Percentiles rank a stretch among this genome's conserved stretches.
Conservation (phyloP, 2,113 vertebrate genomes). For the Dipodomys merriami region DNA sequence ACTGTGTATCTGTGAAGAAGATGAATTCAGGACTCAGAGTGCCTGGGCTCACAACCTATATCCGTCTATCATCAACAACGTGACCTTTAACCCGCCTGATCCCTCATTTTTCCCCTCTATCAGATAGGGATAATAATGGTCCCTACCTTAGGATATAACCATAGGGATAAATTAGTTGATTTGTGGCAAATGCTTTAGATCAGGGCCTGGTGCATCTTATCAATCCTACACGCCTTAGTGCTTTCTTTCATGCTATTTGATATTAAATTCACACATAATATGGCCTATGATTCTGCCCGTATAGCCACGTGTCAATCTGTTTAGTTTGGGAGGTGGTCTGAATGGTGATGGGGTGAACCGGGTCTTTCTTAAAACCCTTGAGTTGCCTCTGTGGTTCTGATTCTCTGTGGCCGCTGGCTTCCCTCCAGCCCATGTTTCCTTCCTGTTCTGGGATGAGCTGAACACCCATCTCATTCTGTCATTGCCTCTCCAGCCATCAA, state of each 20-base stretch:
- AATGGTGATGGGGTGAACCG: background rate
- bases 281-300: background rate
- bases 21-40: background rate
- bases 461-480: background rate
- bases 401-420: background rate
- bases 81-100: background rate
- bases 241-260: constrained; percentile 12
- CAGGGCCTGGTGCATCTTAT: background rate
- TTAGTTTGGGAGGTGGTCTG: background rate
- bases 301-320: background rate
- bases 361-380: background rate
- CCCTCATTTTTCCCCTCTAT: background rate
- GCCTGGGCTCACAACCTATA: background rate
- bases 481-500: constrained; percentile 90
- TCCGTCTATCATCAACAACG: background rate
- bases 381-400: background rate
- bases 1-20: background rate
- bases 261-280: background rate
- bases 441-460: background rate
- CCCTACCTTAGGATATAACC: background rate
- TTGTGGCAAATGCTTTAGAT: background rate
- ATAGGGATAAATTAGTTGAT: background rate
- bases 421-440: background rate
- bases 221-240: background rate
- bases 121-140: background rate